These are phyloP conservation scores for Bathynomus jamesi DNA, from an alignment of 1,140 invertebrate genomes.

Conservation along the genomic window DNA sequence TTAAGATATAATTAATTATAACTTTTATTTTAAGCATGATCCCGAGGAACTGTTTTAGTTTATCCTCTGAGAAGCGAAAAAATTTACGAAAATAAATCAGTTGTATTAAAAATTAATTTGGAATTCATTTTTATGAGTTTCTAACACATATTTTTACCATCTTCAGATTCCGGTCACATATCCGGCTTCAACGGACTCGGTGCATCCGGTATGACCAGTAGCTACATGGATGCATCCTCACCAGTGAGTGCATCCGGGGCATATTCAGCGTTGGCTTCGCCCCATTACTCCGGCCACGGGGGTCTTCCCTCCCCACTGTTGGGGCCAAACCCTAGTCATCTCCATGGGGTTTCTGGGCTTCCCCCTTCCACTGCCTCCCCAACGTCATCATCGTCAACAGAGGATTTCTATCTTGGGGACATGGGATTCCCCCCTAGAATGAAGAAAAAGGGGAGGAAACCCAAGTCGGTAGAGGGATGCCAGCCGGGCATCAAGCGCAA, in stretches of 20 bases:
- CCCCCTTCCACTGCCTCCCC: constrained; percentile 41
- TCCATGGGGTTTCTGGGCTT: constrained; percentile 40
- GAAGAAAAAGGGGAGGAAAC: constrained; percentile 60
- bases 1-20: no score
- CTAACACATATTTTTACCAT: neutral
- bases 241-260: constrained; percentile 29
- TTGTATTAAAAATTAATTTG: neutral
- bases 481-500: constrained; percentile 71
- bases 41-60: no score
- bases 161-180: constrained; percentile 32
- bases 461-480: constrained; percentile 38
- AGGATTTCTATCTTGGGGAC: constrained; percentile 72
- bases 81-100: no score
- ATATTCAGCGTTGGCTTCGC: constrained; percentile 22
- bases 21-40: no score
- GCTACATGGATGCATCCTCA: constrained; percentile 20
- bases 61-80: no score
- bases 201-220: constrained; percentile 4
- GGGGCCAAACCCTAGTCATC: constrained; percentile 32
- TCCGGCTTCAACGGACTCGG: constrained; percentile 15
- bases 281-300: constrained; percentile 12
- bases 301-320: constrained; percentile 40
- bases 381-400: constrained; percentile 44
- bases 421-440: constrained; percentile 65
- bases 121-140: neutral